Base-by-base conservation (phyloP, 2,888 invertebrate species). In the Esperia sulphurella region DNA sequence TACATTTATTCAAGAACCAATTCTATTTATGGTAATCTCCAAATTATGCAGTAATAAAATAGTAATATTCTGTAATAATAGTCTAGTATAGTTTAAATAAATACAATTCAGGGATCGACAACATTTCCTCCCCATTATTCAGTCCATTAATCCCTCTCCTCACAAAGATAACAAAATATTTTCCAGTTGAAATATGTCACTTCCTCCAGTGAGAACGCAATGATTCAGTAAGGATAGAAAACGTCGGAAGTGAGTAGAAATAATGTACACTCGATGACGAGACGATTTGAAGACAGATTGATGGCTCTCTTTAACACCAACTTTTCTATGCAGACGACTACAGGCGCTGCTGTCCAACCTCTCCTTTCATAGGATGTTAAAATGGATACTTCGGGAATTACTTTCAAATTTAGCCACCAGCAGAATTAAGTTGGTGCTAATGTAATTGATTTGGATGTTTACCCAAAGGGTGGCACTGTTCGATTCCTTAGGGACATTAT, bases 361-460 rank as follows among this genome's bases (percentile, higher is more conserved):
- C 10, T 9, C 1, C 31, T 9, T 31, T 31, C n/a, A 6, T 35
- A 1, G 9, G n/a, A 35, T 3, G 31, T 31, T 2, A 31, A 31
- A 31, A 31, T 8, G 1, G 8, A 8, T 31, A 47, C 38, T 38
- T 38, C 8, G 12, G 8, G 8, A n/a, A 12, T 14, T 14, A 40
- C 3, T 40, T 40, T 8, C 8, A 14, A 14, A 14, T 14, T 14
- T 21, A 0, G 21, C 14, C 40, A 40, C 40, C 14, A 14, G 14
- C 14, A 40, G 8, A 21, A 14, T 12, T 8, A 14, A 40, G 9
- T 14, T 14, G 57, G 52, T 59, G 35, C 1, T n/a, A 58, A 30
- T 52, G 57, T 73, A 79, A 79, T 76, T 75, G 79, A 79, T 79
- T 79, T 59, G 68, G 71, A 67, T 78, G 71, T 75, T 76, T 74